Base-by-base conservation (phyloP, 2,888 invertebrate genomes). In the Julus scanicus region DNA sequence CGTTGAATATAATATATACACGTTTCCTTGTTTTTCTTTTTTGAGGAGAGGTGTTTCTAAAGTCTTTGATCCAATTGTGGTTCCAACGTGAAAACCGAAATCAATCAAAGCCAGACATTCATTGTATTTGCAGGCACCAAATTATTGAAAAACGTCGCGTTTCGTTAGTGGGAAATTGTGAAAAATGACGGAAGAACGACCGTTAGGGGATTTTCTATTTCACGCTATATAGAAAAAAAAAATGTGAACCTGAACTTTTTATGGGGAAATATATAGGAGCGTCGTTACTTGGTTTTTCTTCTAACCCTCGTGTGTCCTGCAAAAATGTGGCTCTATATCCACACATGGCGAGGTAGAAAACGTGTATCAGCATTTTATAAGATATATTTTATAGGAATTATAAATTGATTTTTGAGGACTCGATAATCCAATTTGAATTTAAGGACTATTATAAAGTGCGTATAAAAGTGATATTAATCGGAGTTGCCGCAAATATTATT, bases 131-230 rank as follows among this genome's bases (percentile, higher is more conserved):
- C 80, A 80, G 80, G 80, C 80, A 80, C 80, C 80, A 15, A 80
- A 80, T 80, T 80, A 80, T 80, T 80, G 80, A 80, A 80, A 80
- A 80, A 80, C 80, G 80, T 80, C 80, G 80, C 80, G 13, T 80
- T 80, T 80, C 80, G 80, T 80, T 80, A 80, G 80, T 13, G 11
- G 37, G 15, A 80, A 80, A 80, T 80, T 37, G 37, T 80, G 80
- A 80, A 80, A 80, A 80, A 80, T 80, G 80, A 80, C 8, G 80
- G 80, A 13, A 15, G 71, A 71, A 71, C 20, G 71, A 71, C 20
- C 71, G 29, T 29, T 11, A 3, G 15, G 80, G 80, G 80, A 80
- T 80, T 39, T 29, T 80, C 13, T 29, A 71, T 71, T 71, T 80
- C 80, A 13, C 80, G 15, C 29, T 6, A 44, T 44, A 44, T n/a